These are phyloP conservation scores for Lagopus muta DNA, from an alignment of 2,113 vertebrate species.

Conservation along the genomic window DNA sequence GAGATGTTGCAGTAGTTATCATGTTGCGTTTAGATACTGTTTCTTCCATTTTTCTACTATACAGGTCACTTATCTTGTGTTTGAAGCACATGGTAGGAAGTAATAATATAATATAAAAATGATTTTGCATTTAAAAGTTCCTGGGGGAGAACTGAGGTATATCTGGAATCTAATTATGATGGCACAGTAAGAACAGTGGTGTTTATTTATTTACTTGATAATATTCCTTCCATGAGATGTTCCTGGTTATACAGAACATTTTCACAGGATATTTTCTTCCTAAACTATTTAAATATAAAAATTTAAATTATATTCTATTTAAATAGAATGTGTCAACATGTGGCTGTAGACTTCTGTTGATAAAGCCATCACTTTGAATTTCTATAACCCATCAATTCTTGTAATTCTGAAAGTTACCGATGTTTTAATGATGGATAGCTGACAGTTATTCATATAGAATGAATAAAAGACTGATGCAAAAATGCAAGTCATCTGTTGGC, in stretches of 20 bases:
- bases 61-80: not conserved
- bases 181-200: not conserved
- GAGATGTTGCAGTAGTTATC: not conserved
- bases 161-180: not conserved
- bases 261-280: not conserved
- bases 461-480: not conserved
- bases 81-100: not conserved
- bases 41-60: not conserved
- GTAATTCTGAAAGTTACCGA: not conserved
- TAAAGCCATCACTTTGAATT: not conserved
- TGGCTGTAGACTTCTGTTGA: not conserved
- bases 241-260: not conserved
- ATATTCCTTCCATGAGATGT: not conserved
- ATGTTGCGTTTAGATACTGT: not conserved
- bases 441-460: not conserved
- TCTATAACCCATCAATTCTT: not conserved
- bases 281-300: not conserved
- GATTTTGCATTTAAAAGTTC: not conserved
- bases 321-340: not conserved
- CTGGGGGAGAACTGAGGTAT: not conserved
- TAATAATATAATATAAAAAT: accelerated
- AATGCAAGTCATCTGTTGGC: not conserved
- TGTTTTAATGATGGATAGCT: not conserved
- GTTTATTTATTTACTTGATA: not conserved
- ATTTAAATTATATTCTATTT: too few relatives aligned